These are phyloP conservation scores for Lacerta viridis DNA, from an alignment of 2,797 vertebrate genomes.

Conservation along the genomic window DNA sequence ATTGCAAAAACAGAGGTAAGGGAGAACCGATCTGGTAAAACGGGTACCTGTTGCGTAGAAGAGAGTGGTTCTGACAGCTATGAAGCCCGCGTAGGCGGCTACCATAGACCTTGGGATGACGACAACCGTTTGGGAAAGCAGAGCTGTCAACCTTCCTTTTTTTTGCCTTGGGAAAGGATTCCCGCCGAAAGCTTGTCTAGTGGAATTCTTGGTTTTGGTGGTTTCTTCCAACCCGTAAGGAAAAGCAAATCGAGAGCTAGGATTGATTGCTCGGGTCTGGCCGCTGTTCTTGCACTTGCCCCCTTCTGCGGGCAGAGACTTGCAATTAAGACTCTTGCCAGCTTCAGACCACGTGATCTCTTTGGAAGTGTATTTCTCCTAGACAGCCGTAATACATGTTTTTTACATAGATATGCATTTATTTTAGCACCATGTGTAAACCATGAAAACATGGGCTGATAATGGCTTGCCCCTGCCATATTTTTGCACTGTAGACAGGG, in stretches of 20 bases:
- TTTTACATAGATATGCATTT: not conserved
- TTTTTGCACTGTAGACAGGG: not conserved
- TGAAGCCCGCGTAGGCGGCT: not conserved
- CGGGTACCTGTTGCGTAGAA: no score
- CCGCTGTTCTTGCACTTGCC: not conserved
- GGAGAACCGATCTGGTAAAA: not conserved
- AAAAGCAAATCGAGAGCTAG: not conserved
- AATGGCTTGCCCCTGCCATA: not conserved
- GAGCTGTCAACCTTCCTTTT: no score
- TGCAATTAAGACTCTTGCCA: no score
- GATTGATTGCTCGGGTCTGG: not conserved
- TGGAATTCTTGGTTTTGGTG: not conserved
- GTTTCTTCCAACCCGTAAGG: not conserved
- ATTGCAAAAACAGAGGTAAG: no score
- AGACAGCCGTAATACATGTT: no score
- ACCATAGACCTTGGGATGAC: not conserved
- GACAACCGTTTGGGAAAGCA: not conserved
- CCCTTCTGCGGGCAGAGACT: not conserved
- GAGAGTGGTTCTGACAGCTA: not conserved
- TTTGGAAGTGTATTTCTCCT: no score
- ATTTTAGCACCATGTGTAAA: not conserved
- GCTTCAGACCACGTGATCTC: no score
- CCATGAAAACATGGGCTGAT: not conserved
- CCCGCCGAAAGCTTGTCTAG: no score
- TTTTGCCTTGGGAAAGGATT: not conserved